Evolutionary conservation across 92 coral and sea anemone species (phyloP).

Genomic region (Diadumene lineata): DNA sequence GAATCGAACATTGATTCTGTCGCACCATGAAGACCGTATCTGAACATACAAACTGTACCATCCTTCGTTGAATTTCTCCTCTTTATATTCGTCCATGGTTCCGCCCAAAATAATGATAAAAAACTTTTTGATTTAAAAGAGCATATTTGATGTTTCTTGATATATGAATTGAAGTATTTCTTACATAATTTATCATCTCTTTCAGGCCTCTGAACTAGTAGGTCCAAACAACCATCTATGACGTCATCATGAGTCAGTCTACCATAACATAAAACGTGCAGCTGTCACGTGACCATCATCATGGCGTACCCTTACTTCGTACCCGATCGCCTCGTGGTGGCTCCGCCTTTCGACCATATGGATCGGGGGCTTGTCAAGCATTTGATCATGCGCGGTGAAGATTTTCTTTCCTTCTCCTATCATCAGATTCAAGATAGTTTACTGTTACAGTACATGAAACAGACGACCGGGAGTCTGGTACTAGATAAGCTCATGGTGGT

Average conservation of each 20-base stretch:
- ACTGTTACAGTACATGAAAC: slow-evolving; percentile 61
- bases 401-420: slow-evolving; percentile 56
- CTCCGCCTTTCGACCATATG: slow-evolving; percentile 66
- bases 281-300: neutral
- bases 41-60: too few relatives aligned
- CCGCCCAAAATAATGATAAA: too few relatives aligned
- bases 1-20: too few relatives aligned
- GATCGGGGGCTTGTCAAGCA: slow-evolving; percentile 54
- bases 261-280: too few relatives aligned
- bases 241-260: neutral
- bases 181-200: neutral
- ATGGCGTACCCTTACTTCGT: slow-evolving; percentile 56
- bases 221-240: neutral
- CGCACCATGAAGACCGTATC: too few relatives aligned
- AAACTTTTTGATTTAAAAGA: too few relatives aligned
- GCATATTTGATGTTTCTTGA: too few relatives aligned
- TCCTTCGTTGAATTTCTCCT: too few relatives aligned
- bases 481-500: slow-evolving; percentile 69
- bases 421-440: slow-evolving; percentile 61
- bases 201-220: neutral
- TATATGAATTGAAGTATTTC: too few relatives aligned
- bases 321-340: slow-evolving; percentile 58
- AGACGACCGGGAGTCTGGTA: slow-evolving; percentile 41
- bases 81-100: too few relatives aligned
- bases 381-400: slow-evolving; percentile 54